Evolutionary conservation across 2,888 invertebrate species (phyloP).

Genomic region (Drosophila cognata): DNA sequence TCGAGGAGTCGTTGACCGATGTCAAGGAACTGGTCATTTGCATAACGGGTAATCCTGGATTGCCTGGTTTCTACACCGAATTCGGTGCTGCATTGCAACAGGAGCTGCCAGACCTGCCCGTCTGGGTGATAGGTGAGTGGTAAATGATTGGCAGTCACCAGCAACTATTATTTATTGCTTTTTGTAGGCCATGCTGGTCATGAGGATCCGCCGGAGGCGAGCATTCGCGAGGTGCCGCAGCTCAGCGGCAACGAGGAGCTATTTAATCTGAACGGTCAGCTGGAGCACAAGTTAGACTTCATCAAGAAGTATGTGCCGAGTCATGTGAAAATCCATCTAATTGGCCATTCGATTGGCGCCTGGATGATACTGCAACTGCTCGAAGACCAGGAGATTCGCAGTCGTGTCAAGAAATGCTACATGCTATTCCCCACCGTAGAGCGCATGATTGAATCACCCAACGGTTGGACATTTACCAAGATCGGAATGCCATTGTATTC

Average conservation of each 20-base stretch:
- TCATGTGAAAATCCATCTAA: conserved; percentile 90
- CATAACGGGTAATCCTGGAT: conserved; percentile 95
- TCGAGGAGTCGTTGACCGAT: conserved; percentile 87
- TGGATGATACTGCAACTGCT: conserved; percentile 92
- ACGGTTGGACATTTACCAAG: conserved; percentile 90
- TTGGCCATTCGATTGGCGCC: conserved; percentile 96
- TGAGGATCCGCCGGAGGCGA: conserved; percentile 88
- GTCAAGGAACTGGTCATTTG: conserved; percentile 89
- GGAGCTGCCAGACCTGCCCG: conserved; percentile 87
- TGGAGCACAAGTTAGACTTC: conserved; percentile 86
- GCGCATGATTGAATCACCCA: conserved; percentile 90
- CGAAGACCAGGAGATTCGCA: conserved; percentile 86
- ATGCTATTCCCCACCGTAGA: conserved; percentile 95
- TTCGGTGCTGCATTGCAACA: conserved; percentile 89
- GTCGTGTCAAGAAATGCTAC: conserved; percentile 88
- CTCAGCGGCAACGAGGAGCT: conserved; percentile 87
- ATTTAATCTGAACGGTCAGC: conserved; percentile 92
- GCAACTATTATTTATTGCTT: neutral
- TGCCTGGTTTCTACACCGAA: conserved; percentile 91
- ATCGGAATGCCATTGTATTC: conserved; percentile 86
- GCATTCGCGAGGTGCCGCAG: conserved; percentile 85
- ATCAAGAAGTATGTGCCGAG: conserved; percentile 90
- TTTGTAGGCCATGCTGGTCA: conserved; percentile 90
- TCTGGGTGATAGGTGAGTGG: conserved; percentile 90
- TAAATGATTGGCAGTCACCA: neutral